Base-by-base conservation (phyloP, 2,797 vertebrate genomes). In the Myotis vivesi region DNA sequence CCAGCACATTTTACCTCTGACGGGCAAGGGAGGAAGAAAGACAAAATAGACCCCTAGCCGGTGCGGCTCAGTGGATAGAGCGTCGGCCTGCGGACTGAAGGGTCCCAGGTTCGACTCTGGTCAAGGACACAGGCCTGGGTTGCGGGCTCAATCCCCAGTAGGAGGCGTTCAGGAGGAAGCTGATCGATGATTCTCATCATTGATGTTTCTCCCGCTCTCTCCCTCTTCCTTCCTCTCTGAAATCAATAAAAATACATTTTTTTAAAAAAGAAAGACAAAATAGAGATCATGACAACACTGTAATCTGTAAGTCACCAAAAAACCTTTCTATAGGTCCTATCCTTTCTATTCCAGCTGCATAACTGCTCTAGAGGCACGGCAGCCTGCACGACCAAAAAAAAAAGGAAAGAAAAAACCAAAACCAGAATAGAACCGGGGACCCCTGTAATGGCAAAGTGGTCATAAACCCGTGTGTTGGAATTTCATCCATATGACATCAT, bases 401-500 rank as follows among this genome's bases (percentile, higher is more conserved):
- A 12, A 71, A 23, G 11, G 11, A 36, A 12, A 8, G 22, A 73
- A 8, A 19, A 75, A 30, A 1, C 30, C 5, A 44, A n/a, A 97
- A 95, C 68, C 71, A 96, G 83, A 90, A 97, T 88, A 94, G 97
- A 98, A 17, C 81, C 91, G 79, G 96, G 95, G 95, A 95, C 96
- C 92, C 97, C 96, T 95, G 94, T 55, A 97, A 96, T 55, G 89
- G 92, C 95, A 97, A 97, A 96, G 95, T 20, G 0, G 66, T 93
- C 86, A 38, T 97, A 97, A 98, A 95, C 49, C 64, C 25, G 79
- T 83, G 93, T 86, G 97, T 66, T 97, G 95, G 92, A 93, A 96
- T 98, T 97, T 97, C 97, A 97, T 97, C 97, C 73, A 95, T 96
- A 89, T 98, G 97, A 98, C 97, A 97, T 98, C 97, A 97, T 95